Evolutionary conservation across 2,797 vertebrate species (phyloP).

Genomic region (Paratrypauchen microcephalus): DNA sequence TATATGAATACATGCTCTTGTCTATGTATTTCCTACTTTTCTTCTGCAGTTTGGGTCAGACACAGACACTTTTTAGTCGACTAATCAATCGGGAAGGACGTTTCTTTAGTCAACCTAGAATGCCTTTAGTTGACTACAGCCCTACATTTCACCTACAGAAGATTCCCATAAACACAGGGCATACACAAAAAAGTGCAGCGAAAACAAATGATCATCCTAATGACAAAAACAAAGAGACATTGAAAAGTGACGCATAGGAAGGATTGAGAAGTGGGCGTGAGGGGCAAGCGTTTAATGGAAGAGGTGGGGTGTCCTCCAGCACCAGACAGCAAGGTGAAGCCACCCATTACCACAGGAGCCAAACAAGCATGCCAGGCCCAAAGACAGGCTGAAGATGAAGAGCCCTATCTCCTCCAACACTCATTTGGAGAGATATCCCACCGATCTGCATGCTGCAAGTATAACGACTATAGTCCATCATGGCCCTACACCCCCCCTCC

Average conservation of each 20-base stretch:
- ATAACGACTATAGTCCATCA: conserved; percentile 42
- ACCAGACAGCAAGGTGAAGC: conserved; percentile 73
- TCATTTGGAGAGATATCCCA: conserved; percentile 59
- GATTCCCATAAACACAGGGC: not conserved
- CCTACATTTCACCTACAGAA: not conserved
- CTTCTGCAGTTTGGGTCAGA: too few species aligned
- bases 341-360: conserved; percentile 68
- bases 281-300: conserved; percentile 20
- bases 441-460: conserved; percentile 56
- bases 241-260: conserved; percentile 34
- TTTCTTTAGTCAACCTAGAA: too few species aligned
- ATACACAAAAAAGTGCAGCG: conserved; percentile 18
- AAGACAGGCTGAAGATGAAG: conserved; percentile 58
- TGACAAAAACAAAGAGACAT: conserved; percentile 46
- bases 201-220: conserved; percentile 39
- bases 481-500: conserved; percentile 10
- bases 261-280: conserved; percentile 11
- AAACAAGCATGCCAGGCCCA: conserved; percentile 63
- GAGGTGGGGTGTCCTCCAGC: conserved; percentile 64
- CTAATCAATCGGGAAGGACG: too few species aligned
- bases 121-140: too few species aligned
- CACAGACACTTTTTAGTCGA: too few species aligned
- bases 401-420: conserved; percentile 42
- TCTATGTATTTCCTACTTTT: too few species aligned
- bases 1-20: too few species aligned